Evolutionary conservation across 2,888 invertebrate species (phyloP).

Genomic region (Serripes groenlandicus): DNA sequence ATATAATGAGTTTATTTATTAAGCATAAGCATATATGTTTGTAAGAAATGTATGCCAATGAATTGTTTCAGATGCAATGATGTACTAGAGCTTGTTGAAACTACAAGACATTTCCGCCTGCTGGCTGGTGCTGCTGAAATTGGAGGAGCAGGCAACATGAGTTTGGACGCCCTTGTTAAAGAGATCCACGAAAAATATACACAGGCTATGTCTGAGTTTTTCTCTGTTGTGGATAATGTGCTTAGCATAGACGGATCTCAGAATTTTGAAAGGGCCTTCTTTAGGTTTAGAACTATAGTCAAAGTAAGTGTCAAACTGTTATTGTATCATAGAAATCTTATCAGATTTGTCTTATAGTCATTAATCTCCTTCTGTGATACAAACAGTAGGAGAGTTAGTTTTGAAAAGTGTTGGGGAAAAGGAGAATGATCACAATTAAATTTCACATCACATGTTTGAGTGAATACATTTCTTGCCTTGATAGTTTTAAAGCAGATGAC

Average conservation of each 20-base stretch:
- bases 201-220: constrained; percentile 84
- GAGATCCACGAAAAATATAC: constrained; percentile 85
- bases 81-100: constrained; percentile 86
- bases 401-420: no score
- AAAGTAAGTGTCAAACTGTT: constrained; percentile 77
- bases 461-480: no score
- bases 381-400: no score
- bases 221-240: constrained; percentile 83
- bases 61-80: constrained; percentile 84
- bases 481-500: no score
- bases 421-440: no score
- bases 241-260: constrained; percentile 85
- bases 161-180: constrained; percentile 85
- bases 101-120: constrained; percentile 85
- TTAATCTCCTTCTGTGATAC: no score
- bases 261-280: constrained; percentile 85
- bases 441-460: no score
- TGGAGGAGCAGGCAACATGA: constrained; percentile 85
- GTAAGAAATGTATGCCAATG: no score
- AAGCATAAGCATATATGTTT: no score
- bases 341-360: no score
- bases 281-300: constrained; percentile 84
- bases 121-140: constrained; percentile 85
- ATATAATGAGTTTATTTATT: no score
- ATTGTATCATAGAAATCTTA: no score